Evolutionary conservation across 2,888 invertebrate genomes (phyloP), one percentile per base, ranked within the genome.

Genomic region (Drosophila bunnanda): DNA sequence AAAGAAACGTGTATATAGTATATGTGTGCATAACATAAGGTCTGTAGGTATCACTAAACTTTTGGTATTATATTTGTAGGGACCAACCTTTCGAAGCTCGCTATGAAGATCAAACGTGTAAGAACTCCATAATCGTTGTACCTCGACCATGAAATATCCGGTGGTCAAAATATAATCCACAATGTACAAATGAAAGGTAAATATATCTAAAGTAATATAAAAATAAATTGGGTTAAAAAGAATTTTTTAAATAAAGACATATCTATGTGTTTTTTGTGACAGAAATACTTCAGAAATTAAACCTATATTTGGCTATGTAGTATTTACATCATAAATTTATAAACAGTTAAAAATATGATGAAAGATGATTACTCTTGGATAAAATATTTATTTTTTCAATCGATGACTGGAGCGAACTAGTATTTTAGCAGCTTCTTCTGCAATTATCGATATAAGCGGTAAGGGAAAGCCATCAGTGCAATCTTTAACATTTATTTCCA

Each of bases 81-180:
- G 43, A 41, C 56, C 34, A 56, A 59, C 59, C 59, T 58, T 22
- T 57, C 30, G 22, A 58, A 57, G 39, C 30, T 30, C 39, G 39
- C 22, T 32, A 39, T 58, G 20, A 39, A 57, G 59, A 39, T 57
- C 28, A 58, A 58, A 22, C 30, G 30, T 58, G 58, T 58, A 54
- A 58, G 39, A 60, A 60, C 58, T 59, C 59, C 59, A 59, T 59
- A 57, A 57, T 57, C 32, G 22, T n/a, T 22, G 59, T 39, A n/a
- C n/a, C 36, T 58, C 55, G 36, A 58, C 58, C 58, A 54, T 55
- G 30, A 60, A 53, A 36, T 53, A 53, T 36, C 52, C 52, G 34
- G 10, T 34, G 57, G 13, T 39, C 58, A 57, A 57, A 56, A 30
- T 58, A 22, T 57, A 39, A 39, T n/a, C 38, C 59, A 30, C 30